phyloP scores from a whole-genome alignment of 2,888 invertebrate species.

The Conchocele bisecta region DNA sequence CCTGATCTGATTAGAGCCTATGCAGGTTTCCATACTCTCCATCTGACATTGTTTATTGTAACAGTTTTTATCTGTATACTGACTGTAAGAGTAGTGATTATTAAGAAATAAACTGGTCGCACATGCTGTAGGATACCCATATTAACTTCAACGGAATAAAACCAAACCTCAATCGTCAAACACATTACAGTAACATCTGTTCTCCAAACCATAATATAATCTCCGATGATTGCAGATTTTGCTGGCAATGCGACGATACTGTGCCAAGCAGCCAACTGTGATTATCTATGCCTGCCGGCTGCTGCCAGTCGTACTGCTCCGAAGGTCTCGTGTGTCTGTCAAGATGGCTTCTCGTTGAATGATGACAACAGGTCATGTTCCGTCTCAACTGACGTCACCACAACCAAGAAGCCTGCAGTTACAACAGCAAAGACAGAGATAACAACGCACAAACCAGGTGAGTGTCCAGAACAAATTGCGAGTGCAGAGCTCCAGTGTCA shows the following conservation, averaged over 20 bases:
- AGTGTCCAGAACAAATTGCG: not conserved
- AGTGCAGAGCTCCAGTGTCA: not conserved
- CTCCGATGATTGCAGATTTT: conserved; percentile 27
- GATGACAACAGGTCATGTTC: conserved; percentile 30
- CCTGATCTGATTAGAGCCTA: no score
- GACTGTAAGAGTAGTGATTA: no score
- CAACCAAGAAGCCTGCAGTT: conserved; percentile 11
- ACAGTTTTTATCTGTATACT: no score
- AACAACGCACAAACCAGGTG: not conserved
- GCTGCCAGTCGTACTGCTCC: conserved; percentile 9
- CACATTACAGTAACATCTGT: no score
- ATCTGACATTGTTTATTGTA: no score
- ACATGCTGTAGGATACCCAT: no score
- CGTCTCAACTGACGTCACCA: conserved; percentile 4
- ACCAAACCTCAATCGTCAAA: no score
- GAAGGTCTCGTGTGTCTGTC: conserved; percentile 42
- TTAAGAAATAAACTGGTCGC: no score
- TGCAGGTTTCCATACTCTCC: no score
- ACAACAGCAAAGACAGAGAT: conserved; percentile 4
- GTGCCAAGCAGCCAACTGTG: conserved; percentile 36
- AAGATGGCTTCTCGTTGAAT: conserved; percentile 24
- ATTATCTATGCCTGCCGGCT: conserved; percentile 41
- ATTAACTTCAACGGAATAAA: no score
- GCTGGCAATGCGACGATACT: conserved; percentile 12
- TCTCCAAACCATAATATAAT: no score